Percentiles rank a stretch among this genome's conserved stretches.
These are phyloP conservation scores for Invenusta paracnida DNA, from an alignment of 2,888 invertebrate species.

Conservation along the genomic window DNA sequence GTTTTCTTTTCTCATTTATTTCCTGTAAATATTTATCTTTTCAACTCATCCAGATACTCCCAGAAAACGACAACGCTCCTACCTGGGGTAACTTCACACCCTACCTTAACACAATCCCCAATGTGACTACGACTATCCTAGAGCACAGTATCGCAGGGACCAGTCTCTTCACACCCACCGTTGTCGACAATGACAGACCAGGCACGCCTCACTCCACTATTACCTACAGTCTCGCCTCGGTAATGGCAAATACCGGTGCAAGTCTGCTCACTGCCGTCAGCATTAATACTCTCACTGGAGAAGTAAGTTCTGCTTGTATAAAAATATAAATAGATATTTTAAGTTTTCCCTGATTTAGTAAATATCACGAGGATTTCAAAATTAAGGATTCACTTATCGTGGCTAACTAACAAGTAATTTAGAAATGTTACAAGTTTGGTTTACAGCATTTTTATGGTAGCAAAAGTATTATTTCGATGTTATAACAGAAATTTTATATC, in stretches of 20 bases:
- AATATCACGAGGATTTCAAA: too few species aligned
- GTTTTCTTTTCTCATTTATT: too few species aligned
- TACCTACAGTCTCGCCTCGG: background rate
- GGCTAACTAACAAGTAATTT: too few species aligned
- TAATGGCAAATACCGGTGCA: background rate
- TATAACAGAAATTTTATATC: too few species aligned
- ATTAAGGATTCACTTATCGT: too few species aligned
- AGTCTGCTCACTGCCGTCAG: background rate
- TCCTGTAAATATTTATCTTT: too few species aligned
- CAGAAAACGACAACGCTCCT: background rate
- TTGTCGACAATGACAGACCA: background rate
- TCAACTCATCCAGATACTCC: background rate
- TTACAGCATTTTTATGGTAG: too few species aligned
- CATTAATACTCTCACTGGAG: background rate
- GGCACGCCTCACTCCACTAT: background rate
- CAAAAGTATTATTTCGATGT: too few species aligned
- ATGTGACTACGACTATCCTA: background rate
- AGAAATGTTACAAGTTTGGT: too few species aligned
- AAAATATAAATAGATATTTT: too few species aligned
- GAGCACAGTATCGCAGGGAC: background rate
- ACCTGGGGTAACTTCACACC: background rate
- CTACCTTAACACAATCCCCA: background rate
- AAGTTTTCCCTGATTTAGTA: too few species aligned
- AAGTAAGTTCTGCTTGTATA: too few species aligned
- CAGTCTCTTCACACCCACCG: background rate